Percentiles rank a stretch among this genome's conserved stretches.
Conservation (phyloP, 2,113 vertebrate species). For the Mastomys natalensis region DNA sequence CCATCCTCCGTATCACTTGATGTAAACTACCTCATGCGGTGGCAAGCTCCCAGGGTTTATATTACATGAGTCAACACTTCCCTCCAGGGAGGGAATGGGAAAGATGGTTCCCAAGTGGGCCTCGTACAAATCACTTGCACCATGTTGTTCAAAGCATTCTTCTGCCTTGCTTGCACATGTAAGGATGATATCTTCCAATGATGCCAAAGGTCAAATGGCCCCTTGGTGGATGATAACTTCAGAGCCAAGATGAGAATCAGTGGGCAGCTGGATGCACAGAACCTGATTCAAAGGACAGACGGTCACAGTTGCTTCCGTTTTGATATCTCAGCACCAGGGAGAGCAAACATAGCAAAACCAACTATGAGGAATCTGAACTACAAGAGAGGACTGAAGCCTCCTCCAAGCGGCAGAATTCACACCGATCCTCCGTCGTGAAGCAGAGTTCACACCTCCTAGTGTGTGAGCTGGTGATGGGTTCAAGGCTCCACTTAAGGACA, state of each 20-base stretch:
- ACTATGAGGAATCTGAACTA: background rate
- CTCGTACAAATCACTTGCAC: background rate
- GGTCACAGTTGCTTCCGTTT: background rate
- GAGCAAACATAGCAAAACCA: background rate
- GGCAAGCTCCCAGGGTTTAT: accelerated
- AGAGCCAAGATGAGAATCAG: background rate
- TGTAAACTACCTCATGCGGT: background rate
- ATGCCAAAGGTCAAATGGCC: accelerated
- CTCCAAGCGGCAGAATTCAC: background rate
- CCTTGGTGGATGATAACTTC: accelerated
- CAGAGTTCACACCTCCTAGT: too few species aligned
- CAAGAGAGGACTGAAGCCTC: background rate
- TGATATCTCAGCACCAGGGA: background rate
- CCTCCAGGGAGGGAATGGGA: background rate
- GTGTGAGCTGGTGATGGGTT: background rate
- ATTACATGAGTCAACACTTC: too few species aligned
- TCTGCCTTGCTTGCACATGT: background rate
- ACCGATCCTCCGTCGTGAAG: accelerated
- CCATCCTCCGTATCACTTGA: too few species aligned
- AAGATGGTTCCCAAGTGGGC: background rate
- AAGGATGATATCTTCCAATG: background rate
- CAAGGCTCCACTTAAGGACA: background rate
- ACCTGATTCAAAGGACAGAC: background rate
- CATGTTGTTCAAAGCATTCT: background rate
- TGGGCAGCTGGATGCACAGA: background rate